Evolutionary conservation across 2,113 vertebrate genomes (phyloP), one percentile per base, ranked within the genome.

Genomic region (Nothobranchius kuhntae): DNA sequence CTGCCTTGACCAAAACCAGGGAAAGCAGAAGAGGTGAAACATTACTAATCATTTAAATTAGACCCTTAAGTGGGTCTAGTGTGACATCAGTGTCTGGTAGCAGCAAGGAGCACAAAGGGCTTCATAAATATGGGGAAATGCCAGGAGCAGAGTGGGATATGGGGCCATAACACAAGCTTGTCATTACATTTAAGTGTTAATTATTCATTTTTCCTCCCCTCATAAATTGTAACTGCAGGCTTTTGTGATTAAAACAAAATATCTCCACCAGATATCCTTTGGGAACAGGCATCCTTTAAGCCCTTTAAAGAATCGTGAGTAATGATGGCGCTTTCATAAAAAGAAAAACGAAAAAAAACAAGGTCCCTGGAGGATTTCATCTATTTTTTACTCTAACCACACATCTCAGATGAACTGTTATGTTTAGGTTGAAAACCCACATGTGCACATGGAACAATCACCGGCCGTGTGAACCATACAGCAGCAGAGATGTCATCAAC

Each of bases 191-290:
- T 89, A 91, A 90, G 87, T 89, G 86, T 91, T 90, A 89, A 92
- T 90, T 87, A 91, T 89, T 89, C 81, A 82, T 86, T 91, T 30
- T 91, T 89, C 67, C 75, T 68, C 80, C 80, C 86, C 75, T 88
- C 87, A 87, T 90, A 87, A 89, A 90, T 90, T 89, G 90, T 91
- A 87, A 91, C 80, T 58, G 84, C 80, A 80, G 80, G 85, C 81
- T 87, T 90, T 91, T 91, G 85, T 91, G 86, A 92, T 90, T 91
- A 89, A 90, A 89, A 91, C 84, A 89, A 91, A 90, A 90, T 86
- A 89, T 85, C 76, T 85, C 79, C 76, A 71, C 21, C 38, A 88
- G 85, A 62, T 79, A 81, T 90, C 91, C 86, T 71, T 71, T 80
- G 86, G 89, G 90, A 89, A 63, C 71, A 74, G 81, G 81, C 87